Percentiles rank a stretch among this genome's conserved stretches.
These are phyloP conservation scores for Gallinago nigripennis DNA, from an alignment of 2,797 vertebrate species.

Conservation along the genomic window DNA sequence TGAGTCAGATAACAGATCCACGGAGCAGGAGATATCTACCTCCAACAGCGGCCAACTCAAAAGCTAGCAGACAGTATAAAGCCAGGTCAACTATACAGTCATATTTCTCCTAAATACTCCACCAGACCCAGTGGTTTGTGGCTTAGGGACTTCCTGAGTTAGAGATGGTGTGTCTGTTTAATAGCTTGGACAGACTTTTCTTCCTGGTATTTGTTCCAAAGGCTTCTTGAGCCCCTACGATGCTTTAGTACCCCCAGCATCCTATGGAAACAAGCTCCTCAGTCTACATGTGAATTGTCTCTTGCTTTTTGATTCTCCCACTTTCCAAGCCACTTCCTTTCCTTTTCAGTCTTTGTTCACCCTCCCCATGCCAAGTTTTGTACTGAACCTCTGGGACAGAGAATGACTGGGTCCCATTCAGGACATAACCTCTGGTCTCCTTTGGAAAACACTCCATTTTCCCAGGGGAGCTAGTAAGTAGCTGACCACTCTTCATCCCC, in stretches of 20 bases:
- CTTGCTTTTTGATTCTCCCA: neutral
- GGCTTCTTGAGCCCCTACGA: neutral
- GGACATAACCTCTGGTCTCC: neutral
- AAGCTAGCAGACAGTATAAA: conserved; percentile 20
- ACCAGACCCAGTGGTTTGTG: conserved; percentile 29
- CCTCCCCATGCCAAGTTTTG: neutral
- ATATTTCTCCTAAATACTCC: conserved; percentile 40
- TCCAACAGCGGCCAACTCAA: neutral
- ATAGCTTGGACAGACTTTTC: neutral
- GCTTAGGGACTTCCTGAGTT: conserved; percentile 23
- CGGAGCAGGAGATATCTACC: neutral
- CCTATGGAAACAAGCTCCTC: neutral
- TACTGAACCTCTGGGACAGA: neutral
- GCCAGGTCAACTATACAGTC: neutral
- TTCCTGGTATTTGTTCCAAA: neutral
- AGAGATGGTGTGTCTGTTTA: neutral
- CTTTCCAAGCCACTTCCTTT: neutral
- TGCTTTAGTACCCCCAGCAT: neutral
- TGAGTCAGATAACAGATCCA: conserved; percentile 42
- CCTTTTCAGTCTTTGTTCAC: neutral
- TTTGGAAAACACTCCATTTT: neutral
- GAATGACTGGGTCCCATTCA: neutral
- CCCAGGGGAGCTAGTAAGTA: neutral
- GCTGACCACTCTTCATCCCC: neutral
- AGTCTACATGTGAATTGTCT: neutral